Conservation (phyloP, 23 tunicate genomes). For the Ascidia mentula region DNA sequence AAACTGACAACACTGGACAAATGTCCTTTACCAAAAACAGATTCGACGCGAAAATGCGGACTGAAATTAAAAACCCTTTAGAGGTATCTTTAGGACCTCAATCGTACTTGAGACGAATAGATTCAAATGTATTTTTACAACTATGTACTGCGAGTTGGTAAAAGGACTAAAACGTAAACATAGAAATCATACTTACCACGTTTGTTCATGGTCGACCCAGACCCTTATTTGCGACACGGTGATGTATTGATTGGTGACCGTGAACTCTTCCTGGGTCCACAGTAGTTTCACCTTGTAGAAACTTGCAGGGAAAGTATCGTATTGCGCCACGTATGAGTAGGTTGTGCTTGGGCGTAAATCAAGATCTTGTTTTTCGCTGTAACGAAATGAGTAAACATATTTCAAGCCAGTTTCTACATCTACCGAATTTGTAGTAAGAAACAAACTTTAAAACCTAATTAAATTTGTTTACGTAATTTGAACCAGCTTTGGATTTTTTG, state of each 20-base stretch:
- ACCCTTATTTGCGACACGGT: slow-evolving; percentile 42
- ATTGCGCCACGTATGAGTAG: slow-evolving; percentile 52
- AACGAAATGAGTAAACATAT: too few relatives aligned
- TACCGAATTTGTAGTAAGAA: too few relatives aligned
- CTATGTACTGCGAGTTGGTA: too few relatives aligned
- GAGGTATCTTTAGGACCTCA: not conserved
- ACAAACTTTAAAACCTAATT: too few relatives aligned
- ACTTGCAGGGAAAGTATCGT: slow-evolving; percentile 44
- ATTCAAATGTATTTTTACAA: not conserved
- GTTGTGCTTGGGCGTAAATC: slow-evolving; percentile 42
- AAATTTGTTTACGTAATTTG: too few relatives aligned
- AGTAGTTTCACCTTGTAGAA: slow-evolving; percentile 61
- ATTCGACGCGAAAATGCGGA: not conserved
- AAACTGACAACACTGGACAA: too few relatives aligned
- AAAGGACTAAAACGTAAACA: too few relatives aligned
- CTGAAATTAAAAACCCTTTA: not conserved
- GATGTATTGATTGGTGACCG: slow-evolving; percentile 39
- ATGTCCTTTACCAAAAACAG: too few relatives aligned
- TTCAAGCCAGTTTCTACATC: too few relatives aligned
- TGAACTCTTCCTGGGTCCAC: slow-evolving; percentile 73
- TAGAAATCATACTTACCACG: slow-evolving; percentile 34
- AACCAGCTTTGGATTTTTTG: too few relatives aligned
- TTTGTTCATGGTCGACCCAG: slow-evolving; percentile 46
- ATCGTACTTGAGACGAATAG: not conserved
- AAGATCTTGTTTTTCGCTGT: slow-evolving; percentile 20